phyloP scores from a whole-genome alignment of 2,113 vertebrate genomes.

The Melanerpes formicivorus region DNA sequence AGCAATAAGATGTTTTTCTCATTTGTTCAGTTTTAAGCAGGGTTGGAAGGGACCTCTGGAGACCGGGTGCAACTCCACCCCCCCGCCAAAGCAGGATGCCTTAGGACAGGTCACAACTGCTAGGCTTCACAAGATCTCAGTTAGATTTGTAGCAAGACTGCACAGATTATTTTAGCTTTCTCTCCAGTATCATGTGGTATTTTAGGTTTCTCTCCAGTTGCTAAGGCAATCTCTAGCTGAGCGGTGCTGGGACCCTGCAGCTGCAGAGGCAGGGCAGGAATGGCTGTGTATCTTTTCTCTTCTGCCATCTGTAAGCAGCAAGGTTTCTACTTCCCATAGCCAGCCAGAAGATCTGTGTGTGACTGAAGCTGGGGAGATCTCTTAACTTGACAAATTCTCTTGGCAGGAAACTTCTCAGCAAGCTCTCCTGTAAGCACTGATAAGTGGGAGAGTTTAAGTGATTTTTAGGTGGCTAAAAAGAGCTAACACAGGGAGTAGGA shows the following conservation, averaged over 20 bases:
- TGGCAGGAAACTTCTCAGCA: background rate
- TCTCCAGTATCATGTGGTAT: background rate
- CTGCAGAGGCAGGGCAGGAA: background rate
- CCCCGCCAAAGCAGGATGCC: too few relatives aligned
- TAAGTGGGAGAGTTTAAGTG: background rate
- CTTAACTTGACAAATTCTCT: background rate
- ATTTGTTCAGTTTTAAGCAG: background rate
- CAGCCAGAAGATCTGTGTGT: background rate
- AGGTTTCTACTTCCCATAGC: background rate
- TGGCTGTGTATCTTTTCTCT: background rate
- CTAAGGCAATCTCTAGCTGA: background rate
- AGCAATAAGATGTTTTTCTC: background rate
- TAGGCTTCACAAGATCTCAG: background rate
- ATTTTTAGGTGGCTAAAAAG: background rate
- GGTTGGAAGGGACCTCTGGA: too few relatives aligned
- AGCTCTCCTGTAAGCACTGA: background rate
- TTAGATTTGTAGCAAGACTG: background rate
- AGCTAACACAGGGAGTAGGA: background rate
- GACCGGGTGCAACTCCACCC: too few relatives aligned
- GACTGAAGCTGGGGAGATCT: background rate
- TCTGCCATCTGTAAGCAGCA: background rate
- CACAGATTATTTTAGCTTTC: background rate
- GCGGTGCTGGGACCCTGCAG: background rate
- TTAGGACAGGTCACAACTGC: background rate
- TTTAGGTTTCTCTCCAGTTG: background rate